A percentile compares a stretch with the other conserved stretches of the same genome.
phyloP scores from a whole-genome alignment of 2,797 vertebrate species.

The Epinephelus coioides region DNA sequence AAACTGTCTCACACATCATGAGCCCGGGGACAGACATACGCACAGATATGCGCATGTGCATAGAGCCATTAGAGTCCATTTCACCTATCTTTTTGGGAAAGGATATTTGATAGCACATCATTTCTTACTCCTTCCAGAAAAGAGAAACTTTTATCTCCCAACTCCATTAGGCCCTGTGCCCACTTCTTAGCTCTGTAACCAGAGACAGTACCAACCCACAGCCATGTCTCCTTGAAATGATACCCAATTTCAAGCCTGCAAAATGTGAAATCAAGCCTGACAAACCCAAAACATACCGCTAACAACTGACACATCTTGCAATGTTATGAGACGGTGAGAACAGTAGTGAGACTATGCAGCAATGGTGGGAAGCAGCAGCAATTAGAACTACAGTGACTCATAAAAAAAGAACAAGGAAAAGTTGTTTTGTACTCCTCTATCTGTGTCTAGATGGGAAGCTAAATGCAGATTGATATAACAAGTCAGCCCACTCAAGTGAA shows the following conservation, averaged over 20 bases:
- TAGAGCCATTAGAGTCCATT: conserved; percentile 54
- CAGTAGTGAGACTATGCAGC: conserved; percentile 19
- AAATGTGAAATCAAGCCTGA: conserved; percentile 59
- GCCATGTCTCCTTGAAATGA: conserved; percentile 55
- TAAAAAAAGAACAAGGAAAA: conserved; percentile 31
- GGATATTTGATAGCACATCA: conserved; percentile 44
- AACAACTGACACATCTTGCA: conserved; percentile 50
- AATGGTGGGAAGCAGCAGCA: conserved; percentile 29
- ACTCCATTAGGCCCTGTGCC: conserved; percentile 66
- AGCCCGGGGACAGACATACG: not conserved
- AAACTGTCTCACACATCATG: conserved; percentile 4
- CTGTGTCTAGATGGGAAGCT: conserved; percentile 23
- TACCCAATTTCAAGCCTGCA: conserved; percentile 48
- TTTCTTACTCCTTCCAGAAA: conserved; percentile 47
- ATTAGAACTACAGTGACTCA: conserved; percentile 45
- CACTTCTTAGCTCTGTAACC: conserved; percentile 50
- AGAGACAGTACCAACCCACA: conserved; percentile 51
- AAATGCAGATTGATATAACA: conserved; percentile 59
- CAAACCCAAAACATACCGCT: conserved; percentile 47
- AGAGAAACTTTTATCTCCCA: conserved; percentile 59
- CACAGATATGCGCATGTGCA: conserved; percentile 11
- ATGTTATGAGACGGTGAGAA: conserved; percentile 36
- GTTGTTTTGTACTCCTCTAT: conserved; percentile 17
- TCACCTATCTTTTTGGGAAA: conserved; percentile 36
- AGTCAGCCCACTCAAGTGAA: conserved; percentile 40